Percentiles rank a stretch among this genome's conserved stretches.
Conservation (phyloP, 2,888 invertebrate species). For the Cheilosia urbana region DNA sequence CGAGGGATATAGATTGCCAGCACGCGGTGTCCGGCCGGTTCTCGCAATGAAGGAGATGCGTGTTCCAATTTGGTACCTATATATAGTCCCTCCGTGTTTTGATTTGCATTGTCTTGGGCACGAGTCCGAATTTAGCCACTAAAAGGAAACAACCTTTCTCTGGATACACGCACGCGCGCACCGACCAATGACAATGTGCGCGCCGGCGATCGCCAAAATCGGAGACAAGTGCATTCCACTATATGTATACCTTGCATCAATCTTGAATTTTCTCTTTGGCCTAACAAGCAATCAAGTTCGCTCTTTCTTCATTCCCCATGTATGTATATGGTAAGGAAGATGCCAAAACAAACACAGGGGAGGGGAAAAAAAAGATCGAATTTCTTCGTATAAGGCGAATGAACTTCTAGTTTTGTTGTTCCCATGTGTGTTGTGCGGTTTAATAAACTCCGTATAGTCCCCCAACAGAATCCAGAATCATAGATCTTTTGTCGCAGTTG, state of each 20-base stretch:
- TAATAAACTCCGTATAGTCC: constrained; percentile 68
- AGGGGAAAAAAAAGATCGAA: constrained; percentile 38
- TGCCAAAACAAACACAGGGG: constrained; percentile 14
- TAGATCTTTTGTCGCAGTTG: constrained; percentile 54
- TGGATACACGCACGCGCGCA: constrained; percentile 25
- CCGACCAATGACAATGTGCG: constrained; percentile 38
- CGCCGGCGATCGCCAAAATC: constrained; percentile 61
- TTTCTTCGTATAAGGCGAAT: constrained; percentile 61
- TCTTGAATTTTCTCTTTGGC: constrained; percentile 73
- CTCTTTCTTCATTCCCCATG: constrained; percentile 41
- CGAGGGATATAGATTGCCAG: constrained; percentile 39
- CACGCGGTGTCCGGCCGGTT: constrained; percentile 33
- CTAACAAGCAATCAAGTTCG: constrained; percentile 51
- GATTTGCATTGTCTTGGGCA: constrained; percentile 62
- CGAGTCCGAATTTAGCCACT: constrained; percentile 50
- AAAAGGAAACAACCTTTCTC: constrained; percentile 46
- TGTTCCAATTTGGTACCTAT: constrained; percentile 17
- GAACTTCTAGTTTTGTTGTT: constrained; percentile 64
- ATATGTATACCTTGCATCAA: constrained; percentile 58
- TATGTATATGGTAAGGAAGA: constrained; percentile 57
- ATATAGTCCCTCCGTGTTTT: neutral
- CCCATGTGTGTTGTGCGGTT: constrained; percentile 41
- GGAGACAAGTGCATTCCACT: constrained; percentile 65
- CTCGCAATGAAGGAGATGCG: constrained; percentile 9
- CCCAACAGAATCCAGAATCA: constrained; percentile 62